These are phyloP conservation scores for Chelonus formosanus DNA, from an alignment of 2,888 invertebrate genomes.

Conservation along the genomic window DNA sequence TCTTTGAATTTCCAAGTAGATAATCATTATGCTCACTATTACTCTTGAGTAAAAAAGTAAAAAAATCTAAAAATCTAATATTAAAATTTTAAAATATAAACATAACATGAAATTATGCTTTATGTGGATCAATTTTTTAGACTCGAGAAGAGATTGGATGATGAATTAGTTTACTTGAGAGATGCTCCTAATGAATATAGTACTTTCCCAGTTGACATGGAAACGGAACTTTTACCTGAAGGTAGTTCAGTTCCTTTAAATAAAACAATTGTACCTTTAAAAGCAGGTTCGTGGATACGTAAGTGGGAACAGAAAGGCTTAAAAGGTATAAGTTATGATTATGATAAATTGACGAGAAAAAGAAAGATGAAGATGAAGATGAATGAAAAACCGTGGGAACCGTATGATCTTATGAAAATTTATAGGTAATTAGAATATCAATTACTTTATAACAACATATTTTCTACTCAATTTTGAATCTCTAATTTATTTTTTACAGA, in stretches of 20 bases:
- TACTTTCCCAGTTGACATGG: slow-evolving; percentile 93
- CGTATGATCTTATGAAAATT: slow-evolving; percentile 92
- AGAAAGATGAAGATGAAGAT: slow-evolving; percentile 67
- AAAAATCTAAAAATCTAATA: background rate
- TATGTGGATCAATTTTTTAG: slow-evolving; percentile 52
- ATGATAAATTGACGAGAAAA: slow-evolving; percentile 66
- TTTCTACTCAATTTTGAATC: slow-evolving; percentile 14
- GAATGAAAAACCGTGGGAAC: slow-evolving; percentile 80
- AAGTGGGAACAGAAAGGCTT: slow-evolving; percentile 86
- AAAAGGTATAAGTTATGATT: slow-evolving; percentile 68
- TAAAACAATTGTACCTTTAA: slow-evolving; percentile 73
- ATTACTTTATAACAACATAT: background rate
- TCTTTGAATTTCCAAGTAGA: too few relatives aligned
- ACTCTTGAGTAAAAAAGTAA: background rate
- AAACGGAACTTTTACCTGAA: slow-evolving; percentile 80
- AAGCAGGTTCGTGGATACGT: slow-evolving; percentile 88
- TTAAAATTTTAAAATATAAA: too few relatives aligned
- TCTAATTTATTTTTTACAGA: slow-evolving; percentile 63
- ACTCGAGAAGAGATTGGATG: slow-evolving; percentile 92
- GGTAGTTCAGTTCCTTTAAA: slow-evolving; percentile 84
- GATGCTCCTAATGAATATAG: slow-evolving; percentile 92
- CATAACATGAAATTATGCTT: too few relatives aligned
- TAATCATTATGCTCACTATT: too few relatives aligned
- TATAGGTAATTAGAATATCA: slow-evolving; percentile 73
- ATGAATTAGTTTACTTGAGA: slow-evolving; percentile 84